phyloP scores from a whole-genome alignment of 35 echinoderm and acorn worm species.

The Apostichopus californicus region DNA sequence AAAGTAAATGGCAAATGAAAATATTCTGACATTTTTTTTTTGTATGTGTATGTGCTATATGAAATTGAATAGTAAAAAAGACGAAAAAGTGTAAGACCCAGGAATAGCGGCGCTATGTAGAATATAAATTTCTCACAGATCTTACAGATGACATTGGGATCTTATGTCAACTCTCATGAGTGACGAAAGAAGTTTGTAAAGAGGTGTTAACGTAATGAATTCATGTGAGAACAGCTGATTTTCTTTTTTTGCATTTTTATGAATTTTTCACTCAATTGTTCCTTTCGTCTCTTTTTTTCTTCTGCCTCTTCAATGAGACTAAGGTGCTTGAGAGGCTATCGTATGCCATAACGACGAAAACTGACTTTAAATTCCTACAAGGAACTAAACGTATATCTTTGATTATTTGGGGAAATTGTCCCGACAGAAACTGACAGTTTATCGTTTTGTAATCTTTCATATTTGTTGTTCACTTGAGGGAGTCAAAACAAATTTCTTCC shows the following conservation, averaged over 20 bases:
- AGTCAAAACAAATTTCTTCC: background rate
- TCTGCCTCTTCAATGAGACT: background rate
- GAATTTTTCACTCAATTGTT: background rate
- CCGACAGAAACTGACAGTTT: background rate
- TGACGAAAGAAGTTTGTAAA: background rate
- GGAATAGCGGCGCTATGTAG: background rate
- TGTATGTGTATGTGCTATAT: too few species aligned
- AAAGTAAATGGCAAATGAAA: too few species aligned
- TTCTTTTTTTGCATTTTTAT: background rate
- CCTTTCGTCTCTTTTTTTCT: too few species aligned
- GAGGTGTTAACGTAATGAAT: background rate
- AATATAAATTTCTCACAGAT: background rate
- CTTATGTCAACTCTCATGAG: background rate
- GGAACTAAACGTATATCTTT: background rate
- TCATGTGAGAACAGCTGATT: background rate
- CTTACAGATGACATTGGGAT: background rate
- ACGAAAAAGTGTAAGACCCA: background rate
- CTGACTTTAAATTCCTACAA: background rate
- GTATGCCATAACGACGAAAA: background rate
- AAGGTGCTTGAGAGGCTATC: background rate
- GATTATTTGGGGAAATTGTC: background rate
- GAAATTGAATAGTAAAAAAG: too few species aligned
- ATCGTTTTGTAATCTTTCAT: background rate
- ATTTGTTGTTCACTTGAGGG: background rate
- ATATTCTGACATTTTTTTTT: too few species aligned